Conservation (phyloP, 1,140 invertebrate species). For the Ditylenchus dipsaci region DNA sequence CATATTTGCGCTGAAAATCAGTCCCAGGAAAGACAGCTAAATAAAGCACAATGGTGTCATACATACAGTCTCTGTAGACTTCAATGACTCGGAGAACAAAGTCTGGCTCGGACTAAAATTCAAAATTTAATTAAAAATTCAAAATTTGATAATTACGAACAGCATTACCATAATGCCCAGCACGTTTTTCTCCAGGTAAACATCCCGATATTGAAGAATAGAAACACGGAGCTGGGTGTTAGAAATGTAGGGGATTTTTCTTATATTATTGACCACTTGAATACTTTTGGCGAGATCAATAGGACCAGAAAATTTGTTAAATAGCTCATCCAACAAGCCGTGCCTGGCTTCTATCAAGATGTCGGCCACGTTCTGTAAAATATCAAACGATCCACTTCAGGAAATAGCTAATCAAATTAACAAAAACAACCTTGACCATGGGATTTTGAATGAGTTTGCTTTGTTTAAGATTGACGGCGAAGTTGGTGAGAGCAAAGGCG, state of each 20-base stretch:
- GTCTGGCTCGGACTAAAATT: conserved; percentile 46
- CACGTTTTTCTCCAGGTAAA: conserved; percentile 56
- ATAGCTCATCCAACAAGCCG: conserved; percentile 52
- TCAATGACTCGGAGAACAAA: conserved; percentile 51
- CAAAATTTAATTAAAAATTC: neutral
- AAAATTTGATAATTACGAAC: conserved; percentile 15
- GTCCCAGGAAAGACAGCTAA: conserved; percentile 53
- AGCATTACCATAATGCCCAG: conserved; percentile 41
- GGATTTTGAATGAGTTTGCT: conserved; percentile 45
- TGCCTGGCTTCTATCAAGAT: conserved; percentile 51
- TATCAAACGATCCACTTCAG: too few relatives aligned
- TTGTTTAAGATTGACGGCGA: conserved; percentile 44
- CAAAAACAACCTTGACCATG: conserved; percentile 38
- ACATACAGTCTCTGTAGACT: conserved; percentile 56
- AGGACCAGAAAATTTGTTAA: conserved; percentile 55
- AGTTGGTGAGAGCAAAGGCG: conserved; percentile 55
- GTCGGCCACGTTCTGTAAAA: conserved; percentile 25
- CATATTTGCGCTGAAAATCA: conserved; percentile 43
- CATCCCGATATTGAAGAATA: conserved; percentile 54
- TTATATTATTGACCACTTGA: conserved; percentile 56
- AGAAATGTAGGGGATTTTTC: conserved; percentile 54
- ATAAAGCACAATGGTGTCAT: conserved; percentile 57
- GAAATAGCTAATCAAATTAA: too few relatives aligned
- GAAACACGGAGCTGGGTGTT: conserved; percentile 55
- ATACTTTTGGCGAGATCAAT: conserved; percentile 52